phyloP scores from a whole-genome alignment of 2,797 vertebrate genomes.

The Tokudaia muenninki region DNA sequence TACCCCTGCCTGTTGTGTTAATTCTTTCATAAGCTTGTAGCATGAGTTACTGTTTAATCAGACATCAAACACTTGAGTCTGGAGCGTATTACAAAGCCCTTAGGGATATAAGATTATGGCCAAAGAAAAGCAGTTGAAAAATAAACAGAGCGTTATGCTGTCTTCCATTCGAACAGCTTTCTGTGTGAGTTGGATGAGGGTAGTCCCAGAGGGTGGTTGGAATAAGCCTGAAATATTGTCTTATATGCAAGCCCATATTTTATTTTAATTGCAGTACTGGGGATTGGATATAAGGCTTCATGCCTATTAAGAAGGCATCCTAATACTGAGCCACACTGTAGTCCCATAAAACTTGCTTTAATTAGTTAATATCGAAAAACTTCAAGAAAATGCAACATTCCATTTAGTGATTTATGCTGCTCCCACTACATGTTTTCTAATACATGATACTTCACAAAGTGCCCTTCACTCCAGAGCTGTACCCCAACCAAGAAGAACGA shows the following conservation, averaged over 20 bases:
- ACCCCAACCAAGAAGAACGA: not conserved
- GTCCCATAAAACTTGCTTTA: not conserved
- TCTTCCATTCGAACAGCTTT: not conserved
- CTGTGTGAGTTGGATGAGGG: not conserved
- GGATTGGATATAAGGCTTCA: not conserved
- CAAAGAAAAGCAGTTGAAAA: not conserved
- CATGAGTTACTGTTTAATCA: not conserved
- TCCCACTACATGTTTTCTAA: not conserved
- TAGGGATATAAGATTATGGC: not conserved
- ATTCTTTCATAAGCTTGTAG: not conserved
- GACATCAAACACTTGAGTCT: not conserved
- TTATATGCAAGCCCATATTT: not conserved
- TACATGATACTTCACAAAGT: not conserved
- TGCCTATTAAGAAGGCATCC: not conserved
- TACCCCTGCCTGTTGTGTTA: not conserved
- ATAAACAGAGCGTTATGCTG: not conserved
- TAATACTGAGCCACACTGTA: not conserved
- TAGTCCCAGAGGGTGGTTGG: fast-evolving
- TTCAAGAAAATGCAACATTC: not conserved
- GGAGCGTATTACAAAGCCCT: not conserved
- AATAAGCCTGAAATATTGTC: not conserved
- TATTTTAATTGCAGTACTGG: not conserved
- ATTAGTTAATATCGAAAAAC: not conserved
- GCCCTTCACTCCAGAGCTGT: not conserved
- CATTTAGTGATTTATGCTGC: not conserved